Percentiles rank a stretch among this genome's conserved stretches.
These are phyloP conservation scores for Dicyrtoma fusca DNA, from an alignment of 2,888 invertebrate species.

Conservation along the genomic window DNA sequence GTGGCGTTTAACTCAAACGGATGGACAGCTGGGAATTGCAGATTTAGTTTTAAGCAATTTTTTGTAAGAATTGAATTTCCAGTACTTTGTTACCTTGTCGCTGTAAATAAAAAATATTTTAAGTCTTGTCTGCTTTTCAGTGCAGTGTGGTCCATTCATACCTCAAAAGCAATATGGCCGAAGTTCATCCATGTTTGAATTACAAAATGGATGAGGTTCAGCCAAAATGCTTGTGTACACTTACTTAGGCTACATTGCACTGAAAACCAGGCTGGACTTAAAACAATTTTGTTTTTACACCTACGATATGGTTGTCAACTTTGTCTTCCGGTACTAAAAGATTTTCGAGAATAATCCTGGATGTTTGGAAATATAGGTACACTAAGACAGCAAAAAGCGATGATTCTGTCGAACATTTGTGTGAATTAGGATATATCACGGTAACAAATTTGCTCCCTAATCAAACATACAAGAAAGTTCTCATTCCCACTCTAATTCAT, in stretches of 20 bases:
- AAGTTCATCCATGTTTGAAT: neutral
- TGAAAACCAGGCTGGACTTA: no score
- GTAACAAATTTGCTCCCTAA: constrained; percentile 95
- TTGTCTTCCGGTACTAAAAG: no score
- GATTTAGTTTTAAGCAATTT: constrained; percentile 95
- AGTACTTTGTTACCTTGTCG: neutral
- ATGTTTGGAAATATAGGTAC: constrained; percentile 65
- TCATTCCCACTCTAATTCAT: constrained; percentile 77
- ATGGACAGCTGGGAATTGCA: constrained; percentile 96
- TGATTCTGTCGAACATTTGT: constrained; percentile 94
- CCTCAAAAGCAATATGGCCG: no score
- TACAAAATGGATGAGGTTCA: neutral
- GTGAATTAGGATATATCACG: constrained; percentile 93
- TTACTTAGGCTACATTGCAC: neutral
- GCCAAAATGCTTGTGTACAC: neutral
- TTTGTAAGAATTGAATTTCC: constrained; percentile 71
- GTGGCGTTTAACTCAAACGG: constrained; percentile 96
- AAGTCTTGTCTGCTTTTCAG: no score
- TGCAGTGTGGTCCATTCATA: no score
- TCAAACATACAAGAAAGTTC: constrained; percentile 87
- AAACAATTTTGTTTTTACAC: no score
- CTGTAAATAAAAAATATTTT: neutral
- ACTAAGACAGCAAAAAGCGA: constrained; percentile 95
- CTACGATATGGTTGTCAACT: no score
- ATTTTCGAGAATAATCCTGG: neutral